Evolutionary conservation across 2,888 invertebrate genomes (phyloP), one percentile per base, ranked within the genome.

Genomic region (Lepeophtheirus nordmannii): DNA sequence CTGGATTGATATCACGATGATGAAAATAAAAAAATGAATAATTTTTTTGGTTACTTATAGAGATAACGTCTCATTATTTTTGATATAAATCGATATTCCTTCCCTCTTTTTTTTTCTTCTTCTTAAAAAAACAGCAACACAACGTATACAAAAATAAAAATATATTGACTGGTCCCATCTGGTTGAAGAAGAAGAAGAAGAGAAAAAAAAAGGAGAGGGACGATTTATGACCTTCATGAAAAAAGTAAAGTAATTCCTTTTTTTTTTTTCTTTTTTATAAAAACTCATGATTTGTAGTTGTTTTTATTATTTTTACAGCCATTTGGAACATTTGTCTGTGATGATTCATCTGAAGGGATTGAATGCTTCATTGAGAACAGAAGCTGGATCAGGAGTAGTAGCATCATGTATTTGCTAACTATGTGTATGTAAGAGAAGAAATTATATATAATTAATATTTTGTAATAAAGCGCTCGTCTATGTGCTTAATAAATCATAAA

Each of bases 271-370:
- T n/a, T n/a, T n/a, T 46, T 46, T 46, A 46, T 46, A 46, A 46
- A 46, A 46, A 46, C 53, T 46, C 53, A 46, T 46, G 53, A 46
- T 46, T 46, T 46, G 53, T 46, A 46, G 53, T 46, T n/a, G n/a
- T 46, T 46, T 2, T 46, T 46, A 5, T 46, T 46, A 46, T 46
- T 46, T 46, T 46, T 46, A 46, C 2, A 17, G 53, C 53, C 53
- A 46, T 46, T 46, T 46, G 53, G 53, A 46, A 46, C 53, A 46
- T 46, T 46, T 46, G 53, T 46, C 53, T 46, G 5, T 46, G 53
- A 46, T 46, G 53, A 46, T 46, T 46, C 53, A 46, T 46, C 53
- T n/a, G 53, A 17, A 46, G 53, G 53, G 53, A 46, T 46, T 46
- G 17, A 46, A 46, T 46, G 53, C 53, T n/a, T 46, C 53, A 46